Evolutionary conservation across 2,113 vertebrate genomes (phyloP).

Genomic region (Microtus oregoni): DNA sequence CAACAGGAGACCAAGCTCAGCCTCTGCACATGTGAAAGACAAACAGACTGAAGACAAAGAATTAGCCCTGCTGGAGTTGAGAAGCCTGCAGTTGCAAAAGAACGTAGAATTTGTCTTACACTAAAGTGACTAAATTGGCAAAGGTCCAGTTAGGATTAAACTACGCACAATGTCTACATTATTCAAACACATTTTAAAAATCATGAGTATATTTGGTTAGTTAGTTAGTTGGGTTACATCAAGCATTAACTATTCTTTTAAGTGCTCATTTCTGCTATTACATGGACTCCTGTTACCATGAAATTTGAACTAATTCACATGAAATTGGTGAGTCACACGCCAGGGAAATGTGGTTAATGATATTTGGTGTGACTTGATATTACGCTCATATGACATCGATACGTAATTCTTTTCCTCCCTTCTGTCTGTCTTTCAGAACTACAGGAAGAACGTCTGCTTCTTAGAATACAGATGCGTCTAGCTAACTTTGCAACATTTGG

Average conservation of each 20-base stretch:
- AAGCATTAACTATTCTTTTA: slow-evolving; percentile 16
- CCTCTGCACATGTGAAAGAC: slow-evolving; percentile 14
- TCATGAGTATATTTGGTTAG: neutral
- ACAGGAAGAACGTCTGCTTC: neutral
- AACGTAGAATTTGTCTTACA: slow-evolving; percentile 37
- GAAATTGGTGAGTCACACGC: slow-evolving; percentile 57
- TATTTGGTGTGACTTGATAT: slow-evolving; percentile 48
- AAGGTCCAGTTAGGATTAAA: neutral
- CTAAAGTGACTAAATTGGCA: neutral
- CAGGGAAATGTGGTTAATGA: slow-evolving; percentile 65
- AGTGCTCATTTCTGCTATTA: slow-evolving; percentile 45
- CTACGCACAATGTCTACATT: neutral
- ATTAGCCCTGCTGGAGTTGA: neutral
- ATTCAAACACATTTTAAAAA: neutral
- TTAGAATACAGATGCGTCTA: slow-evolving; percentile 61
- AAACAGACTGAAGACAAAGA: neutral
- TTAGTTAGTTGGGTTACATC: slow-evolving; percentile 4
- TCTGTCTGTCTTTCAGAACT: neutral
- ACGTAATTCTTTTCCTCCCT: slow-evolving; percentile 22
- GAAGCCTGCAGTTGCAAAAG: neutral
- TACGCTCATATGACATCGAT: neutral
- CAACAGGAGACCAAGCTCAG: neutral
- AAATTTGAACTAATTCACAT: slow-evolving; percentile 64
- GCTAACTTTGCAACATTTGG: neutral
- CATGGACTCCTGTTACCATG: slow-evolving; percentile 28